phyloP scores from a whole-genome alignment of 2,113 vertebrate genomes.

The Erythrolamprus reginae region DNA sequence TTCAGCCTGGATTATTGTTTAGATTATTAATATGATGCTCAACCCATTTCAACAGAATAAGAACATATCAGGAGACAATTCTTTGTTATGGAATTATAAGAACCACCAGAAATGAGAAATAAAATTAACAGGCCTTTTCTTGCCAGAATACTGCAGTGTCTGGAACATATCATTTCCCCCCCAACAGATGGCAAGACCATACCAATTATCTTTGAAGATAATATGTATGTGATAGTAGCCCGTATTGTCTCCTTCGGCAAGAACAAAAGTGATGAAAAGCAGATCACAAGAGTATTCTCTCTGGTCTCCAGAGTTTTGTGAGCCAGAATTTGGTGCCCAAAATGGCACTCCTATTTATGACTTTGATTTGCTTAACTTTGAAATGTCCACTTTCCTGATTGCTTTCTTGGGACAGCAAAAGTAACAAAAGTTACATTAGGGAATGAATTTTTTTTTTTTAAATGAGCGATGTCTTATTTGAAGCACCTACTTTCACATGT shows the following conservation, averaged over 20 bases:
- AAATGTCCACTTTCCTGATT: neutral
- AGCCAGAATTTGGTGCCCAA: conserved; percentile 14
- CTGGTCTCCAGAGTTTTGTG: neutral
- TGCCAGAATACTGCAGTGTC: neutral
- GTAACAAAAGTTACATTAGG: conserved; percentile 5
- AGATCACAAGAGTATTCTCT: neutral
- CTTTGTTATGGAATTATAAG: neutral
- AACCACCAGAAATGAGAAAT: neutral
- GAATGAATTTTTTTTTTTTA: conserved; percentile 14
- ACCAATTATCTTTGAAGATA: neutral
- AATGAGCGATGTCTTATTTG: conserved; percentile 15
- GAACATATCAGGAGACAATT: neutral
- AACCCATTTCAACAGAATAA: neutral
- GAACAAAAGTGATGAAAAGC: neutral
- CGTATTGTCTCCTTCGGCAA: neutral
- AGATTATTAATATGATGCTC: neutral
- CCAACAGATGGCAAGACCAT: conserved; percentile 17
- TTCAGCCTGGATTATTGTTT: neutral
- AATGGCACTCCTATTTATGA: conserved; percentile 18
- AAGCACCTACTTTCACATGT: conserved; percentile 13
- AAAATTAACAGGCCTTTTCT: neutral
- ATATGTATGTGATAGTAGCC: neutral
- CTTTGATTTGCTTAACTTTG: neutral
- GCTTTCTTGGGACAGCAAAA: neutral
- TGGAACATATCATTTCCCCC: neutral